These are phyloP conservation scores for Oscheius sp. DNA, from an alignment of 2,888 invertebrate genomes.

Conservation along the genomic window DNA sequence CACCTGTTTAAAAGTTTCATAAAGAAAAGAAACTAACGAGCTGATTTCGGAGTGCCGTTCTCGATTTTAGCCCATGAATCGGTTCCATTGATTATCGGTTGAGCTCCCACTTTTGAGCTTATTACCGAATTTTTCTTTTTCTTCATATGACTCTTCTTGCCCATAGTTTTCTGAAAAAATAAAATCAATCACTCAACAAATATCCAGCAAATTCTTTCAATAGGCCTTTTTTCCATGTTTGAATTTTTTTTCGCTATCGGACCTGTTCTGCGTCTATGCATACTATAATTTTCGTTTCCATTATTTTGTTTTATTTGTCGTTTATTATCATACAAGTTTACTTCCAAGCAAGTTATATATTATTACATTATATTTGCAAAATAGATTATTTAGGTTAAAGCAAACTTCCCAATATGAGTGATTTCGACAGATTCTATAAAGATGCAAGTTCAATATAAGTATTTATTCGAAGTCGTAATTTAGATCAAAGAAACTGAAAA, in stretches of 20 bases:
- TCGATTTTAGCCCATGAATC: constrained; percentile 45
- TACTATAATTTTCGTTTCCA: neutral
- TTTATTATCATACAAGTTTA: no score
- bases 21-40: constrained; percentile 24
- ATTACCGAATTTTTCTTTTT: neutral
- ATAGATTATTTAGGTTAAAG: neutral
- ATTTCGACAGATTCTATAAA: constrained; percentile 65
- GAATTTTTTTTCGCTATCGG: no score
- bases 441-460: constrained; percentile 49
- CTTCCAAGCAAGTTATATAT: no score
- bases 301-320: no score
- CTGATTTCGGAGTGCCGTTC: constrained; percentile 26
- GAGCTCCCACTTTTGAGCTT: neutral
- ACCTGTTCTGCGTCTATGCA: neutral
- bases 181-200: no score
- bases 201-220: no score
- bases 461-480: constrained; percentile 54
- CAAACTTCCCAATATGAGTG: constrained; percentile 8
- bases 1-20: neutral
- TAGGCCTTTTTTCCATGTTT: no score
- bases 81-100: no score
- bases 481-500: constrained; percentile 99
- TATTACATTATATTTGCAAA: no score
- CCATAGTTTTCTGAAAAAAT: neutral
- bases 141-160: neutral